Evolutionary conservation across 1,140 invertebrate genomes (phyloP).

Genomic region (Drosophila baimaii): DNA sequence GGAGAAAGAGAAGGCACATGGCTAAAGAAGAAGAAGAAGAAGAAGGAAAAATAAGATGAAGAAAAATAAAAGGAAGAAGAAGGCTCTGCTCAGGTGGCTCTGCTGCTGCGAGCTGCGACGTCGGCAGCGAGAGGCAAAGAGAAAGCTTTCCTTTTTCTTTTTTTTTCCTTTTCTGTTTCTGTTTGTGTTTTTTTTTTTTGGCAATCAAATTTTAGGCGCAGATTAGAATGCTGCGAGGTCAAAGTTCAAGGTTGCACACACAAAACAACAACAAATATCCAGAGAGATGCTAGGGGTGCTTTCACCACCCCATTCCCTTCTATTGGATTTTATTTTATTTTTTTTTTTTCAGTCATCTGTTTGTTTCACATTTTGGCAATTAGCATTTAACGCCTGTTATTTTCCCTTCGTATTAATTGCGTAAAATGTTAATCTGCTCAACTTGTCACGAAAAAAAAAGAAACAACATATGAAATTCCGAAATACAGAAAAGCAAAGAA

Average conservation of each 20-base stretch:
- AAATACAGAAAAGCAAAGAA: slow-evolving; percentile 13
- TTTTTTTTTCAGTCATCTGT: slow-evolving; percentile 14
- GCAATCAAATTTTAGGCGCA: slow-evolving; percentile 75
- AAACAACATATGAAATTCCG: slow-evolving; percentile 13
- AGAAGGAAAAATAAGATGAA: slow-evolving; percentile 2
- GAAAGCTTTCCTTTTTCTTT: slow-evolving; percentile 17
- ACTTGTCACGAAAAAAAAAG: slow-evolving; percentile 40
- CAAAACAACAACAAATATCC: neutral
- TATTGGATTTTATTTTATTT: slow-evolving; percentile 9
- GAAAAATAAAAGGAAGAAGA: slow-evolving; percentile 6
- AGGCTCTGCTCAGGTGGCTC: slow-evolving; percentile 30
- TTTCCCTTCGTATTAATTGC: slow-evolving; percentile 44
- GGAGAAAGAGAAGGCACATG: neutral
- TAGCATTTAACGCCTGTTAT: slow-evolving; percentile 42
- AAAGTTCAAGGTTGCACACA: slow-evolving; percentile 76
- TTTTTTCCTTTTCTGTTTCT: neutral
- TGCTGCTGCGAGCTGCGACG: slow-evolving; percentile 13
- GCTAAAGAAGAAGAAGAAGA: neutral
- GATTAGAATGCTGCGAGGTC: slow-evolving; percentile 74
- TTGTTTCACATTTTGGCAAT: slow-evolving; percentile 55
- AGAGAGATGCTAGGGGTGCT: neutral
- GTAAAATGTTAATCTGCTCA: slow-evolving; percentile 61
- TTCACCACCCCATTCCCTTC: neutral
- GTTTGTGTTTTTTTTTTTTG: slow-evolving; percentile 11
- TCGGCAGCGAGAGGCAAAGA: slow-evolving; percentile 4